These are phyloP conservation scores for Phyllotis vaccarum DNA, from an alignment of 2,797 vertebrate genomes.

Conservation along the genomic window DNA sequence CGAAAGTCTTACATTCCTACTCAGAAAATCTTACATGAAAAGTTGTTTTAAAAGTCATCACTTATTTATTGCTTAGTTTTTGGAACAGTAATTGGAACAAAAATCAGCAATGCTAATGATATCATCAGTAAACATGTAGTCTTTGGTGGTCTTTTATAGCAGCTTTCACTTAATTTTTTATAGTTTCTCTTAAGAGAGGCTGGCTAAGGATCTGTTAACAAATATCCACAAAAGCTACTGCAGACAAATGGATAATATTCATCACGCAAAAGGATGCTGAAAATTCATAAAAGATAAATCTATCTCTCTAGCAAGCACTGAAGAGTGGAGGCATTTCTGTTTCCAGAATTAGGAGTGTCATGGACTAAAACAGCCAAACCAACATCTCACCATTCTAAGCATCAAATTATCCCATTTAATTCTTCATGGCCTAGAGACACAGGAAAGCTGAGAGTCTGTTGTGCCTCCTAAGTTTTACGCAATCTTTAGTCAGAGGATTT, in stretches of 20 bases:
- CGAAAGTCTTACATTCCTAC: neutral
- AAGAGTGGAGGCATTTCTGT: neutral
- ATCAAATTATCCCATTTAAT: neutral
- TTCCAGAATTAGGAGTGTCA: neutral
- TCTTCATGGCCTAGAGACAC: neutral
- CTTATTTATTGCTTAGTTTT: neutral
- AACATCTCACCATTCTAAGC: neutral
- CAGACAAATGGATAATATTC: neutral
- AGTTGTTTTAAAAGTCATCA: neutral
- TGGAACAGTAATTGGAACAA: conserved; percentile 31
- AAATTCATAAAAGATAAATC: neutral
- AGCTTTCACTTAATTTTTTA: neutral
- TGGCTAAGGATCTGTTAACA: neutral
- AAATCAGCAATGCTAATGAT: neutral
- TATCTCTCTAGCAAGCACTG: neutral
- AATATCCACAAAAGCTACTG: conserved; percentile 8
- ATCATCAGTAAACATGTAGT: neutral
- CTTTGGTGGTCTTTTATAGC: conserved; percentile 4
- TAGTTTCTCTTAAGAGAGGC: neutral
- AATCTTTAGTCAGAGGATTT: neutral
- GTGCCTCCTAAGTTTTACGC: neutral
- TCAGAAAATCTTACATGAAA: neutral
- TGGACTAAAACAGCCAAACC: neutral
- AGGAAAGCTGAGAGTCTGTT: neutral
- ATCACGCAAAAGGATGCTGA: neutral